phyloP scores from a whole-genome alignment of 2,797 vertebrate species.

The Onychomys arenicola region DNA sequence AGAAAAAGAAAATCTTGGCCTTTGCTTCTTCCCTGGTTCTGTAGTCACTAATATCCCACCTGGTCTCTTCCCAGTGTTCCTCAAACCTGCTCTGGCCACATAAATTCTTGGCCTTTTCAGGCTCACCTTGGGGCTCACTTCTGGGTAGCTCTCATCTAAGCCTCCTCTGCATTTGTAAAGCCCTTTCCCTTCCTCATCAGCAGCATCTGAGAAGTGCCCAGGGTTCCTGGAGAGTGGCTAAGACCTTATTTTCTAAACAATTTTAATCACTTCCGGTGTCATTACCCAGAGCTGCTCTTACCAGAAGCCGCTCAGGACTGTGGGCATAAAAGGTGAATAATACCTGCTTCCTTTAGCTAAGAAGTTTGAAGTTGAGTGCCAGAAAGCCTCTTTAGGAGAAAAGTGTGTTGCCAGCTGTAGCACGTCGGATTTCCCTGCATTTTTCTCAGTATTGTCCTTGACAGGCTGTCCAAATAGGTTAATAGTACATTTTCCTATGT shows the following conservation, averaged over 20 bases:
- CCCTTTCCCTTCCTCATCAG: not conserved
- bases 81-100: not conserved
- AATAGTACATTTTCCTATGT: not conserved
- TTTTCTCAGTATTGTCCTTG: conserved; percentile 6
- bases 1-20: not conserved
- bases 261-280: conserved; percentile 60
- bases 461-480: not conserved
- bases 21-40: not conserved
- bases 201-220: not conserved
- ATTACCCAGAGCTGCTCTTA: conserved; percentile 41
- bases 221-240: not conserved
- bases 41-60: not conserved
- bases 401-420: not conserved
- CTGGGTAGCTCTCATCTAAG: not conserved
- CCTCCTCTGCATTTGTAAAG: not conserved
- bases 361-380: conserved; percentile 31
- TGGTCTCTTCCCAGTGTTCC: not conserved
- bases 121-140: not conserved
- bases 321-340: conserved; percentile 37
- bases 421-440: conserved; percentile 32
- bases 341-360: conserved; percentile 20
- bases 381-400: not conserved
- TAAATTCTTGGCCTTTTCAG: conserved; percentile 28
- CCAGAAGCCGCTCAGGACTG: conserved; percentile 19
- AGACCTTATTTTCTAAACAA: conserved; percentile 60